Percentiles rank a stretch among this genome's conserved stretches.
These are phyloP conservation scores for Beris chalybata DNA, from an alignment of 2,888 invertebrate genomes.

Conservation along the genomic window DNA sequence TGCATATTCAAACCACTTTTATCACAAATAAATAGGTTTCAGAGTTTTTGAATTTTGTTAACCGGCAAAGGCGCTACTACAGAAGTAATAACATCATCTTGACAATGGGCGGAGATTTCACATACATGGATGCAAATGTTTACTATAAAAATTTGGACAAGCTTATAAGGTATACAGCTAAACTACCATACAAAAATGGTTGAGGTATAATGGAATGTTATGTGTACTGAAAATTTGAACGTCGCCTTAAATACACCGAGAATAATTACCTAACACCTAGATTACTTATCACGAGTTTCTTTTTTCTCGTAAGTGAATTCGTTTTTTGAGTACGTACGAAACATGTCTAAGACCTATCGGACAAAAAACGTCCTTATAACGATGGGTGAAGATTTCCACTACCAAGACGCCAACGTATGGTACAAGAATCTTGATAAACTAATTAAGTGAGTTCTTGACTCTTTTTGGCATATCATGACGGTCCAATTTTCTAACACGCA, in stretches of 20 bases:
- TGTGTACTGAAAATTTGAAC: no score
- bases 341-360: conserved; percentile 60
- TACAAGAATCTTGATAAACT: conserved; percentile 86
- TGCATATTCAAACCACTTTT: conserved; percentile 6
- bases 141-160: conserved; percentile 86
- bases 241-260: no score
- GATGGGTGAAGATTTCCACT: conserved; percentile 93
- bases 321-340: conserved; percentile 53
- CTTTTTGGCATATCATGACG: not conserved
- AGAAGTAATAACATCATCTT: conserved; percentile 74
- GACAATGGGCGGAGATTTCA: conserved; percentile 92
- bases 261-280: not conserved
- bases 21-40: conserved; percentile 52
- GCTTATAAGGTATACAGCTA: conserved; percentile 64
- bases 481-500: conserved; percentile 12
- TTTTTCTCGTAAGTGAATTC: conserved; percentile 9
- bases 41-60: conserved; percentile 63
- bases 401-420: conserved; percentile 75
- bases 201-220: no score
- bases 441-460: conserved; percentile 68
- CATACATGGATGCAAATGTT: conserved; percentile 77
- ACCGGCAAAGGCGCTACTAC: conserved; percentile 62
- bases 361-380: conserved; percentile 82
- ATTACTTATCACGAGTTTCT: not conserved
- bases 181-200: not conserved